Percentiles rank a stretch among this genome's conserved stretches.
Evolutionary conservation across 2,888 invertebrate genomes (phyloP).

Genomic region (Muscina levida): DNA sequence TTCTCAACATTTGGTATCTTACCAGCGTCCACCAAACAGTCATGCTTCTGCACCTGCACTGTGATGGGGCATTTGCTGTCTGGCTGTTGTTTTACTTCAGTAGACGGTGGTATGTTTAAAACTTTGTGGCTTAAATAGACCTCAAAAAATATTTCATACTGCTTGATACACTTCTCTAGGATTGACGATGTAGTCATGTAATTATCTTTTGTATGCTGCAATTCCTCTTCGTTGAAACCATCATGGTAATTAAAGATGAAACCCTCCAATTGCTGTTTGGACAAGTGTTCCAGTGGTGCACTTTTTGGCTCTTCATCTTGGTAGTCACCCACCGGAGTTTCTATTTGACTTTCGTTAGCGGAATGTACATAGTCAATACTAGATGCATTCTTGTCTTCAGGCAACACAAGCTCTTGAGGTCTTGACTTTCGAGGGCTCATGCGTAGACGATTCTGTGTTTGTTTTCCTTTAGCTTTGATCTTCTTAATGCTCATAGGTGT

Average conservation of each 20-base stretch:
- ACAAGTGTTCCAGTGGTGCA: slow-evolving; percentile 70
- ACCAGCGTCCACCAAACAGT: slow-evolving; percentile 25
- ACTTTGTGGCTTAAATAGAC: slow-evolving; percentile 74
- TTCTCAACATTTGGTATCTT: slow-evolving; percentile 69
- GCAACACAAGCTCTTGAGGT: slow-evolving; percentile 74
- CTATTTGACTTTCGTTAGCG: slow-evolving; percentile 39
- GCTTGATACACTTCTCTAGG: slow-evolving; percentile 82
- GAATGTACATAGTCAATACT: slow-evolving; percentile 46
- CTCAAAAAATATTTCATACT: slow-evolving; percentile 82
- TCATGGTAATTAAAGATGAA: slow-evolving; percentile 68
- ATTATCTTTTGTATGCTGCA: slow-evolving; percentile 40
- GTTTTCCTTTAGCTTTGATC: slow-evolving; percentile 77
- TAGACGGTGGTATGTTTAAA: slow-evolving; percentile 61
- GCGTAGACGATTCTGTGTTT: slow-evolving; percentile 75
- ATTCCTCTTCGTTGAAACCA: slow-evolving; percentile 68
- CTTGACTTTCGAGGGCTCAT: slow-evolving; percentile 76
- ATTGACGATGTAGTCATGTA: slow-evolving; percentile 75
- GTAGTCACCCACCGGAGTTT: slow-evolving; percentile 63
- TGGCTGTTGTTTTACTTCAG: slow-evolving; percentile 52
- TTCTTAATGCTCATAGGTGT: slow-evolving; percentile 79
- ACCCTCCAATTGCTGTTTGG: slow-evolving; percentile 59
- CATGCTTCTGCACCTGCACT: slow-evolving; percentile 71
- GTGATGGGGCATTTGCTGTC: slow-evolving; percentile 70
- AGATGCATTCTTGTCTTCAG: slow-evolving; percentile 53
- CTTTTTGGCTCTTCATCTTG: slow-evolving; percentile 72